Base-by-base conservation (phyloP, 2,888 invertebrate genomes). In the Dolichopus griseipennis region DNA sequence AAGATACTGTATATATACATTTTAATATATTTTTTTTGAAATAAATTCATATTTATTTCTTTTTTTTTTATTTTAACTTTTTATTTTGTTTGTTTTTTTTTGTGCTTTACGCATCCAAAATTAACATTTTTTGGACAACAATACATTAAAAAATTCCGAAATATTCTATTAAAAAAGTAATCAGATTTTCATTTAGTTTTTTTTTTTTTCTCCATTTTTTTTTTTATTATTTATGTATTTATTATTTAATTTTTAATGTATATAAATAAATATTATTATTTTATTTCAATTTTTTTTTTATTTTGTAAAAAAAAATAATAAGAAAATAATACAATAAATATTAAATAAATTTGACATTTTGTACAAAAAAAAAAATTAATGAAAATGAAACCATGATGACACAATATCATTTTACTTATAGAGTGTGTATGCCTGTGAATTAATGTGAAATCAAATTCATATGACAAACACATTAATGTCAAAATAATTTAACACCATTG, bases 11-110 rank as follows among this genome's bases (percentile, higher is more conserved):
- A 41, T 41, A 41, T 41, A 12, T n/a, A n/a, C n/a, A n/a, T n/a
- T n/a, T n/a, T n/a, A n/a, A 27, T 41, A 15, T 41, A 41, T 41
- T 12, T 41, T 12, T 41, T 12, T 41, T 62, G 18, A 9, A 62
- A 18, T 62, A 22, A 22, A 62, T 62, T 22, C 9, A 22, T 18
- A 22, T 65, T 66, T 66, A 69, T 70, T 68, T 69, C n/a, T n/a
- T n/a, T 69, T 70, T 67, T 67, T 69, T 68, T 71, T 65, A 41
- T 1, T 18, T 61, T 8, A n/a, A 21, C 64, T 21, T 64, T 33
- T 64, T 61, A 66, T 15, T 27, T 27, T 27, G 27, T 27, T 27
- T 27, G 64, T 61, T 52, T 64, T 33, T 43, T 18, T 63, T n/a
- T 52, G 64, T 61, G n/a, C 64, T 63, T 66, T 66, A 65, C 66